These are phyloP conservation scores for Indicator maculatus DNA, from an alignment of 2,113 vertebrate genomes.

Conservation along the genomic window DNA sequence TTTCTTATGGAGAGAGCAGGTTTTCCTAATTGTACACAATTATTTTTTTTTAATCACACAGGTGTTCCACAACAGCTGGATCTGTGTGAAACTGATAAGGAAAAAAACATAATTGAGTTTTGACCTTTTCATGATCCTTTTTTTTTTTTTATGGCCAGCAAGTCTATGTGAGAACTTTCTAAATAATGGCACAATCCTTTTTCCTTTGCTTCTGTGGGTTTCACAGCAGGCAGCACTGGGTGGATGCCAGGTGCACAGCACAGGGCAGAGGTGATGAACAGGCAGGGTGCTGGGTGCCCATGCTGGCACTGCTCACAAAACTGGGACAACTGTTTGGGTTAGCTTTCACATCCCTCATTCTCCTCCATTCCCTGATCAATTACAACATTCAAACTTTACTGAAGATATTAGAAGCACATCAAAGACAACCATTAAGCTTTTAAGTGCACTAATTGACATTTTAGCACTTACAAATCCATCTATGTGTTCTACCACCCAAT, in stretches of 20 bases:
- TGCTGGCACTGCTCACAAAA: fast-evolving
- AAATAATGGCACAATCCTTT: fast-evolving
- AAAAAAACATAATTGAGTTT: background rate
- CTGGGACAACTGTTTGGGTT: background rate
- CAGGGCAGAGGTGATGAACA: fast-evolving
- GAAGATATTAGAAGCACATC: slow-evolving; percentile 57
- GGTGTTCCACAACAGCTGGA: background rate
- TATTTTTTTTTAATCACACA: background rate
- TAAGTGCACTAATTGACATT: slow-evolving; percentile 66
- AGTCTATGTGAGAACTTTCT: background rate
- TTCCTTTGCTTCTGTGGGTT: background rate
- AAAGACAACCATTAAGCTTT: slow-evolving; percentile 63
- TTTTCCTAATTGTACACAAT: background rate
- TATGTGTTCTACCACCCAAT: slow-evolving; percentile 31
- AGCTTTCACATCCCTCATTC: background rate
- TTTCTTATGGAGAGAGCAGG: background rate
- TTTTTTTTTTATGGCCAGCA: background rate
- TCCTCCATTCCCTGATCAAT: background rate
- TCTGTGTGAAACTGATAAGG: background rate
- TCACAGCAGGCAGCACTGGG: background rate
- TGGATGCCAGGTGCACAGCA: background rate
- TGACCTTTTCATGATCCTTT: background rate
- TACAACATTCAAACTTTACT: slow-evolving; percentile 52
- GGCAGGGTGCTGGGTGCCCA: background rate
- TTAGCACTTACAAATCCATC: slow-evolving; percentile 65